A percentile compares a stretch with the other conserved stretches of the same genome.
These are phyloP conservation scores for Trichogramma dendrolimi DNA, from an alignment of 2,888 invertebrate genomes.

Conservation along the genomic window DNA sequence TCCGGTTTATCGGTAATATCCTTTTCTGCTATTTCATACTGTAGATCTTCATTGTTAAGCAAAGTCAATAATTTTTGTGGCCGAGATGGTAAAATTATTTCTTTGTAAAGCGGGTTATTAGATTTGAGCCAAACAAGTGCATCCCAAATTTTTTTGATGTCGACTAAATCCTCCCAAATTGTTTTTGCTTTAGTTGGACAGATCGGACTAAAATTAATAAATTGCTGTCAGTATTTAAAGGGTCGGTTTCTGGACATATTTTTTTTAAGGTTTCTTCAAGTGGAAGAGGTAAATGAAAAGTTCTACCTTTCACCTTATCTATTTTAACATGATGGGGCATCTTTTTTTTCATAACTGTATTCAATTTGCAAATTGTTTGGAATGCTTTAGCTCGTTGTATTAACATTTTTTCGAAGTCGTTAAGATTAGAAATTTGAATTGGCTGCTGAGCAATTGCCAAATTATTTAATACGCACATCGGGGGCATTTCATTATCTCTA, in stretches of 20 bases:
- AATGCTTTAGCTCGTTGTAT: conserved; percentile 23
- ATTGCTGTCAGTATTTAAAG: conserved; percentile 38
- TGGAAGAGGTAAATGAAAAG: conserved; percentile 44
- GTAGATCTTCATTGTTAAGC: neutral
- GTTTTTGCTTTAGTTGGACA: conserved; percentile 3
- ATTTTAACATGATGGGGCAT: conserved; percentile 9
- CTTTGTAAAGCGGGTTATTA: conserved; percentile 36
- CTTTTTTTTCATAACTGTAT: conserved; percentile 9
- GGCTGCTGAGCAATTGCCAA: conserved; percentile 19
- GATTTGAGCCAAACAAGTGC: conserved; percentile 37
- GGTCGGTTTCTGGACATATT: conserved; percentile 35
- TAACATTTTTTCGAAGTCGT: conserved; percentile 21
- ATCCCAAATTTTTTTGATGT: conserved; percentile 38
- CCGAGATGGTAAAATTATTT: conserved; percentile 33
- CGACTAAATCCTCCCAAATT: conserved; percentile 26
- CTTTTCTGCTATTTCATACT: neutral
- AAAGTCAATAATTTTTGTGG: conserved; percentile 3
- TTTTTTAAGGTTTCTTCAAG: conserved; percentile 41
- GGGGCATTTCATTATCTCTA: conserved; percentile 29
- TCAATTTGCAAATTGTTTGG: conserved; percentile 11
- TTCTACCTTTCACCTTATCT: conserved; percentile 28
- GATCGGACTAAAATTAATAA: conserved; percentile 35
- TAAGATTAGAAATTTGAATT: conserved; percentile 12
- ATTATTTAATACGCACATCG: conserved; percentile 31
- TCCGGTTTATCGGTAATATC: too few relatives aligned